Conservation (phyloP, 1,140 invertebrate genomes). For the Orussus abietinus region DNA sequence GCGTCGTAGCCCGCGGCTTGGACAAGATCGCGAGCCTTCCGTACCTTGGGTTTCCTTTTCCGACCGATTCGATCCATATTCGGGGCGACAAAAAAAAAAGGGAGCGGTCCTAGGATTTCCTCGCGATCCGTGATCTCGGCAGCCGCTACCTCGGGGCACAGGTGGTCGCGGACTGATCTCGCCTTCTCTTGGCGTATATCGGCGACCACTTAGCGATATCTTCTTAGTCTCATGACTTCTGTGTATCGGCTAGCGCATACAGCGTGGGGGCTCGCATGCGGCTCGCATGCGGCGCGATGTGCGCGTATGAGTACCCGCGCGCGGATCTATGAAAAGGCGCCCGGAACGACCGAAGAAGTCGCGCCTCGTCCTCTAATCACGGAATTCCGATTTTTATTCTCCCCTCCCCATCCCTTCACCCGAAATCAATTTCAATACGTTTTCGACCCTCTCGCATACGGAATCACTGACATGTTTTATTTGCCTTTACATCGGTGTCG, state of each 20-base stretch:
- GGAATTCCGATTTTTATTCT: too few relatives aligned
- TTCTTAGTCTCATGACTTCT: constrained; percentile 30
- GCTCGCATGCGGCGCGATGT: too few relatives aligned
- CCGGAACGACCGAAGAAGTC: too few relatives aligned
- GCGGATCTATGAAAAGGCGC: too few relatives aligned
- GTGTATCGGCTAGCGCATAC: constrained; percentile 19
- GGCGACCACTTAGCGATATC: constrained; percentile 44
- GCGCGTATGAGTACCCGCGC: too few relatives aligned
- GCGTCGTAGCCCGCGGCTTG: too few relatives aligned
- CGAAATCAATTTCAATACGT: too few relatives aligned
- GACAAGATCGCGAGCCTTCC: constrained; percentile 1
- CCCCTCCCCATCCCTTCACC: too few relatives aligned
- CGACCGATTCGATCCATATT: constrained; percentile 28
- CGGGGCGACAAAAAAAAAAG: neutral
- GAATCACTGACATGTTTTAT: neutral
- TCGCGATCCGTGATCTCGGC: too few relatives aligned
- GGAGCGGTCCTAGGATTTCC: constrained; percentile 14
- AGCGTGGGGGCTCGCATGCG: too few relatives aligned
- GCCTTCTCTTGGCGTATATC: constrained; percentile 33
- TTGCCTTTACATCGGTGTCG: constrained; percentile 1
- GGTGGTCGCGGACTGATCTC: constrained; percentile 38
- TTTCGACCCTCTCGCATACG: too few relatives aligned
- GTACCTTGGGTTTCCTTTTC: constrained; percentile 26
- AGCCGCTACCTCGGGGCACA: constrained; percentile 25
- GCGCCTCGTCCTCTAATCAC: neutral